A percentile compares a stretch with the other conserved stretches of the same genome.
These are phyloP conservation scores for Bellardia pandia DNA, from an alignment of 2,888 invertebrate species.

Conservation along the genomic window DNA sequence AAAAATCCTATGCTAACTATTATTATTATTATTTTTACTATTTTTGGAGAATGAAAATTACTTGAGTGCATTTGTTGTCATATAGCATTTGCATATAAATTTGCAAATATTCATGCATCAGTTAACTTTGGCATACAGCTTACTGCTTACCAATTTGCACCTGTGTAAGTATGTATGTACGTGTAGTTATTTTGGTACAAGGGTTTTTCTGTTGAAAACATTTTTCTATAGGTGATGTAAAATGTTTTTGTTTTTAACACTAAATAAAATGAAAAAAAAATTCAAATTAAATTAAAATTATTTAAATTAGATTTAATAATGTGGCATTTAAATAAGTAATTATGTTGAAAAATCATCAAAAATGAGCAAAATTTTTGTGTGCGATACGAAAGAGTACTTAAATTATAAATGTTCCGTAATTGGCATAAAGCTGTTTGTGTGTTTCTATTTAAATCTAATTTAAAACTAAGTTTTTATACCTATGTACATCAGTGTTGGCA, in stretches of 20 bases:
- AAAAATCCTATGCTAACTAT: neutral
- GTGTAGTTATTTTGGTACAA: no score
- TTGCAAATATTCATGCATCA: neutral
- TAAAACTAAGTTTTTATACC: no score
- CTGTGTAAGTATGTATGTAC: no score
- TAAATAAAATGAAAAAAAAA: constrained; percentile 4
- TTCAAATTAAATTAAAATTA: no score
- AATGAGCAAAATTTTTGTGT: constrained; percentile 12
- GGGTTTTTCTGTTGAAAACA: no score
- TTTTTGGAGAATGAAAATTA: neutral
- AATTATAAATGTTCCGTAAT: neutral
- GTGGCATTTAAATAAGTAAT: neutral
- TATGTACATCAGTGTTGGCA: no score
- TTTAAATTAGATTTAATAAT: constrained; percentile 27
- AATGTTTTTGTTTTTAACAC: neutral
- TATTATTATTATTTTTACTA: neutral
- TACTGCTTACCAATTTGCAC: no score
- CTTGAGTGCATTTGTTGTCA: constrained; percentile 10
- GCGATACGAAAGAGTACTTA: neutral
- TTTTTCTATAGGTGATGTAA: no score
- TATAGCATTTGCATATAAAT: constrained; percentile 26
- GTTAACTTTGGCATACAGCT: no score
- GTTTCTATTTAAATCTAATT: no score
- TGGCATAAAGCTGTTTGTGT: neutral
- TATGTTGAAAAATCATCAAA: constrained; percentile 13